Percentiles rank a stretch among this genome's conserved stretches.
phyloP scores from a whole-genome alignment of 2,113 vertebrate species.

The Siniperca chuatsi region DNA sequence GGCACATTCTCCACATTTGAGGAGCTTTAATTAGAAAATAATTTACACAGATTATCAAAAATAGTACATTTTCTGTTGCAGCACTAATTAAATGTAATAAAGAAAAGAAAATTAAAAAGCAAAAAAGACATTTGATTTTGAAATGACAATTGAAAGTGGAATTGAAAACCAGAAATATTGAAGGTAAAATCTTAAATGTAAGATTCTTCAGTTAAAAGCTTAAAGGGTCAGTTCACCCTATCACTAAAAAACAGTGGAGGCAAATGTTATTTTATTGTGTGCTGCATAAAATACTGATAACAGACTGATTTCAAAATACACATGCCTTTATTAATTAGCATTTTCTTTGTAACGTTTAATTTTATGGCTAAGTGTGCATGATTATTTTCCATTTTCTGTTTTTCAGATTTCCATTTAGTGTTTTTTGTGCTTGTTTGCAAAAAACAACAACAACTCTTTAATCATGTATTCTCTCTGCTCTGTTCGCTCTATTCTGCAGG shows the following conservation, averaged over 20 bases:
- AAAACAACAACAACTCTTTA: not conserved
- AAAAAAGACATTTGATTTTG: not conserved
- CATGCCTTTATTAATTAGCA: not conserved
- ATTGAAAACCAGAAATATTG: not conserved
- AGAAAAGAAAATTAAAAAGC: not conserved
- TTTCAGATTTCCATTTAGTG: not conserved
- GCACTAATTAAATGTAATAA: not conserved
- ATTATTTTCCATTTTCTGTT: not conserved
- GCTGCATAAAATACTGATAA: too few relatives aligned
- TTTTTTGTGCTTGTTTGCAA: not conserved
- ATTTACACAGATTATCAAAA: not conserved
- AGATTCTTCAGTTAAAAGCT: too few relatives aligned
- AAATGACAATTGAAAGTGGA: not conserved
- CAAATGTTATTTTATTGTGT: too few relatives aligned
- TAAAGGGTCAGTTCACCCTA: too few relatives aligned
- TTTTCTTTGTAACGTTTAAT: not conserved
- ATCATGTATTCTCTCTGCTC: not conserved
- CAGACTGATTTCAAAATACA: not conserved
- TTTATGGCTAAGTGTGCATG: too few relatives aligned
- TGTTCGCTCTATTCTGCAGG: constrained; percentile 33
- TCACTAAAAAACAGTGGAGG: too few relatives aligned
- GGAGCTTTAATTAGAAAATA: not conserved
- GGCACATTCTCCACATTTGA: not conserved
- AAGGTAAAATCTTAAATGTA: too few relatives aligned
- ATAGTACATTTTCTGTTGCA: not conserved